Evolutionary conservation across 2,888 invertebrate species (phyloP).

Genomic region (Lepidonotus clava): DNA sequence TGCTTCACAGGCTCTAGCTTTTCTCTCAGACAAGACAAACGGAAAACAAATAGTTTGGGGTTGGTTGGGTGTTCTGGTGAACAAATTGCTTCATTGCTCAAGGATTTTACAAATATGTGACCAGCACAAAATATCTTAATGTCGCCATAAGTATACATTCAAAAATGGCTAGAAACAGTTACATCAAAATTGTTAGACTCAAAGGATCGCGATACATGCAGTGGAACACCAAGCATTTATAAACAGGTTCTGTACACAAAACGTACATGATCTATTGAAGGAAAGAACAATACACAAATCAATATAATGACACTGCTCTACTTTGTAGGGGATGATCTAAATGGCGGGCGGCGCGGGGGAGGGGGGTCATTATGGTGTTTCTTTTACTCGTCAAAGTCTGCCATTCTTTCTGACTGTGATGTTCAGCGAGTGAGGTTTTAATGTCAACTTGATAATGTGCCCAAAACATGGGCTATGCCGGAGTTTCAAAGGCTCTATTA

Average conservation of each 20-base stretch:
- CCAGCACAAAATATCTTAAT: conserved; percentile 34
- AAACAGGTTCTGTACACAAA: background rate
- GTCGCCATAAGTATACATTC: background rate
- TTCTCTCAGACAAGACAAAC: conserved; percentile 32
- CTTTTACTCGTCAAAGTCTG: too few species aligned
- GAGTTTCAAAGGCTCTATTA: conserved; percentile 1
- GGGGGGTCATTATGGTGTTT: too few species aligned
- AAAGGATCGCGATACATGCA: conserved; percentile 1
- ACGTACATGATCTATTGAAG: background rate
- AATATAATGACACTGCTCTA: conserved; percentile 1
- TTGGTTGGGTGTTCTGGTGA: background rate
- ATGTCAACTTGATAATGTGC: background rate
- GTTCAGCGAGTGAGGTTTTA: too few species aligned
- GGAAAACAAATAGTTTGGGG: background rate
- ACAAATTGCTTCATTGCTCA: background rate
- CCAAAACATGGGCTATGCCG: background rate
- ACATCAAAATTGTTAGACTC: conserved; percentile 20
- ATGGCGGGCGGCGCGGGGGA: too few species aligned
- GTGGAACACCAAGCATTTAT: conserved; percentile 35
- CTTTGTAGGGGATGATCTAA: too few species aligned
- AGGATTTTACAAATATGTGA: background rate
- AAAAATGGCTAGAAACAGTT: background rate
- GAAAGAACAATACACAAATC: background rate
- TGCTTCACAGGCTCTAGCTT: background rate
- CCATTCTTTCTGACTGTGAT: too few species aligned